Conservation (phyloP, 2,113 vertebrate genomes). For the Apodemus sylvaticus region DNA sequence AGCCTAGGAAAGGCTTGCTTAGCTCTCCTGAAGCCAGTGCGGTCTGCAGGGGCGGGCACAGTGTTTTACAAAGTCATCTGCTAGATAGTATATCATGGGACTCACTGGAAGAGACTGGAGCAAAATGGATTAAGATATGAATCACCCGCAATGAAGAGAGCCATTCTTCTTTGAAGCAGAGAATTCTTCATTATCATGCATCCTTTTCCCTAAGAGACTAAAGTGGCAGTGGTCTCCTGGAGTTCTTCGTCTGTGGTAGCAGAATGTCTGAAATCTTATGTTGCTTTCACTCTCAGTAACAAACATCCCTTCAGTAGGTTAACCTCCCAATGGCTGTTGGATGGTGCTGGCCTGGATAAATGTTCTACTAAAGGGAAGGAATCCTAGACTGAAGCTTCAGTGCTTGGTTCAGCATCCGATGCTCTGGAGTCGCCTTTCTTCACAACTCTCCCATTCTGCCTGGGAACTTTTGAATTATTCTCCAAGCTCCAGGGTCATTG, state of each 20-base stretch:
- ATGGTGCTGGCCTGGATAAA: neutral
- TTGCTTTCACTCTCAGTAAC: neutral
- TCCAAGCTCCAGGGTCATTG: neutral
- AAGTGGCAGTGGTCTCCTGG: neutral
- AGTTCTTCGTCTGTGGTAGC: neutral
- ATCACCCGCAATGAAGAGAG: constrained; percentile 50
- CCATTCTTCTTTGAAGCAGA: constrained; percentile 17
- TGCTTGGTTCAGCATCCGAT: too few relatives aligned
- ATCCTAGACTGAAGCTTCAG: neutral
- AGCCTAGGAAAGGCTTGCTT: neutral
- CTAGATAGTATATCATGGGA: constrained; percentile 1
- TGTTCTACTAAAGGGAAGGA: neutral
- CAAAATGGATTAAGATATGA: constrained; percentile 15
- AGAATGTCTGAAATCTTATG: neutral
- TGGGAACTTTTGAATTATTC: neutral
- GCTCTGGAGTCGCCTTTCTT: neutral
- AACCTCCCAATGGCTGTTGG: neutral
- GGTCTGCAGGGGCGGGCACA: neutral
- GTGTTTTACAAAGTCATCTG: neutral
- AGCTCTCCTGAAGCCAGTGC: neutral
- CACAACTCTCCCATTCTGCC: neutral
- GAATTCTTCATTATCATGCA: neutral
- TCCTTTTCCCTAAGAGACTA: constrained; percentile 47
- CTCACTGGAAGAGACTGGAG: neutral
- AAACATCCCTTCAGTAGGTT: neutral